Evolutionary conservation across 2,113 vertebrate species (phyloP), one percentile per base, ranked within the genome.

Genomic region (Sylvia atricapilla): DNA sequence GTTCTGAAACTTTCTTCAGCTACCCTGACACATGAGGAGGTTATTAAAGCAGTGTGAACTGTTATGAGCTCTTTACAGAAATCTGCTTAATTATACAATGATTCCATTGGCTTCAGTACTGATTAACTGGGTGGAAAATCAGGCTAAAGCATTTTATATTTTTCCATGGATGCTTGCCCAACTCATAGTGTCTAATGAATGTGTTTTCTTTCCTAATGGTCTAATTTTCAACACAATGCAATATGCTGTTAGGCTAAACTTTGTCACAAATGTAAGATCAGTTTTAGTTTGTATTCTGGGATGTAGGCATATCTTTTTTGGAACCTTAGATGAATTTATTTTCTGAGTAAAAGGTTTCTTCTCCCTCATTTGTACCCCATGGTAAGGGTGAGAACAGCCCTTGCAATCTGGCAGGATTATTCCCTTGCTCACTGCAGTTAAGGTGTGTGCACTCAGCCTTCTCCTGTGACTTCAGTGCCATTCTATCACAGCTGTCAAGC

Each of bases 61-160:
- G 76, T 95, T 94, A 58, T 22, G 60, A 96, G 46, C 39, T 90
- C 84, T 96, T 96, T 85, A 92, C 78, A 97, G 69, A 94, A 94
- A 93, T 85, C 79, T 88, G 43, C 77, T 93, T 96, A 82, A 90
- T 95, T 96, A 74, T 87, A 84, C 27, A 76, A 30, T 96, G 78
- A 93, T 97, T 96, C 95, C 46, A 28, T 96, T 97, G 91, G 87
- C 93, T 97, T 94, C 70, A 83, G 74, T 66, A 90, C 68, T 94
- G 91, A 96, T 97, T 96, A 97, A 97, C 69, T 95, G 91, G 80
- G 31, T 97, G 89, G 96, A 97, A 97, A 97, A 96, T 97, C 72
- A 89, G 96, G 72, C 83, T 89, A 96, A 96, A 95, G 90, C 3
- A 93, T 94, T 96, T 97, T 95, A 73, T 94, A 68, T 95, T 96